A percentile compares a stretch with the other conserved stretches of the same genome.
Conservation (phyloP, 30 jellyfish, hydroid and myxozoan species). For the Turritopsis rubra region DNA sequence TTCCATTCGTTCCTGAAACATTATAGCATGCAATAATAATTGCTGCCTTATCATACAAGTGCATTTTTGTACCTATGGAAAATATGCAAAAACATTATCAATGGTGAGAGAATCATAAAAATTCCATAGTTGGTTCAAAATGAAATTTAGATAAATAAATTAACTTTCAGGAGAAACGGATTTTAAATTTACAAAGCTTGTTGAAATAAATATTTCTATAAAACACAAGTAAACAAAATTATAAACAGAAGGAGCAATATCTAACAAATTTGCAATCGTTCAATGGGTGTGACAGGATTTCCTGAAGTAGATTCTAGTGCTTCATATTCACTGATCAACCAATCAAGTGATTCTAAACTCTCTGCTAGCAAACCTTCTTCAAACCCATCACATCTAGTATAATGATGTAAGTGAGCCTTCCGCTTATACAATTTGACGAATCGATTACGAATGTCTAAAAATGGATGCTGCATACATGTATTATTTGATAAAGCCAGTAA, state of each 20-base stretch:
- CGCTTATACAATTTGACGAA: conserved; percentile 74
- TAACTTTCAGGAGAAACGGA: too few species aligned
- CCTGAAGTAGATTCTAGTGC: conserved; percentile 23
- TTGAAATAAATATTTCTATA: too few species aligned
- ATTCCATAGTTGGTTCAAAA: too few species aligned
- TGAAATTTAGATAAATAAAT: too few species aligned
- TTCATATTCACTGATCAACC: conserved; percentile 65
- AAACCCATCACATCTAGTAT: conserved; percentile 58
- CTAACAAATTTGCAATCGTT: conserved; percentile 16
- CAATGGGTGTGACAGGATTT: conserved; percentile 13
- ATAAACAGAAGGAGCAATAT: too few species aligned
- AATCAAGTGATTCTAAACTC: conserved; percentile 56
- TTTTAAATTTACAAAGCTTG: neutral
- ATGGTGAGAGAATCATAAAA: too few species aligned
- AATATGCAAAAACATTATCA: too few species aligned
- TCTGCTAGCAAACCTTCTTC: conserved; percentile 51
- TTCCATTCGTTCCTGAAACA: too few species aligned
- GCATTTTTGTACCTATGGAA: too few species aligned
- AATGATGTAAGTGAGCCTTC: conserved; percentile 91
- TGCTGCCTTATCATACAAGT: too few species aligned
- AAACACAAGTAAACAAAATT: neutral
- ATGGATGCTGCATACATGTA: conserved; percentile 63
- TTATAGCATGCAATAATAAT: too few species aligned
- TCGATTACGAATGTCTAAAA: conserved; percentile 52
- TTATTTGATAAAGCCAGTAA: conserved; percentile 71